phyloP scores from a whole-genome alignment of 35 echinoderm and acorn worm species.

The Heliocidaris tuberculata region DNA sequence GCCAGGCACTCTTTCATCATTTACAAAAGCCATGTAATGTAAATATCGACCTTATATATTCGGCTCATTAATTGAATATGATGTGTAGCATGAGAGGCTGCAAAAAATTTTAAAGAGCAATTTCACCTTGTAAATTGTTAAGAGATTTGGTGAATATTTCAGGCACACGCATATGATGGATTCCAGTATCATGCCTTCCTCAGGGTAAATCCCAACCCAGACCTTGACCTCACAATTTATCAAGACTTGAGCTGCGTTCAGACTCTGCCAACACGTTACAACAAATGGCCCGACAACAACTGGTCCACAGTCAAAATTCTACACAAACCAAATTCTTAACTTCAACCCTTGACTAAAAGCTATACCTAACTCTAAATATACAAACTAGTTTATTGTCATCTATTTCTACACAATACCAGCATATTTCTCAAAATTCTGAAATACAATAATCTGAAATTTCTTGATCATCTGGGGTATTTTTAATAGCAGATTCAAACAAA shows the following conservation, averaged over 20 bases:
- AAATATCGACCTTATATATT: background rate
- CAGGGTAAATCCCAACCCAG: background rate
- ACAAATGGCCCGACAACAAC: no score
- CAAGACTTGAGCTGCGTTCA: background rate
- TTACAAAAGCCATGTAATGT: background rate
- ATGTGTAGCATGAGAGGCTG: background rate
- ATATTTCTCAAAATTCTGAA: no score
- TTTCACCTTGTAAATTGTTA: background rate
- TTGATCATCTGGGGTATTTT: no score
- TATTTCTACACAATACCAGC: no score
- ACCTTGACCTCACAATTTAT: slow-evolving; percentile 7
- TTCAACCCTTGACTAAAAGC: no score
- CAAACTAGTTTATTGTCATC: no score
- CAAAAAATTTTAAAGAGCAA: background rate
- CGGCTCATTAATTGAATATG: background rate
- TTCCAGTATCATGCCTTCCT: background rate
- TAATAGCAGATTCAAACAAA: no score
- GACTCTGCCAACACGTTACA: background rate
- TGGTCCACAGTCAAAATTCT: no score
- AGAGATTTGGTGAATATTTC: background rate
- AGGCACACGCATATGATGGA: background rate
- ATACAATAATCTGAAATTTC: no score
- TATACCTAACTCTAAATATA: no score
- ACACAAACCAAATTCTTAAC: no score
- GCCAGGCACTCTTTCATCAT: background rate